Percentiles rank a stretch among this genome's conserved stretches.
phyloP scores from a whole-genome alignment of 2,888 invertebrate genomes.

The Lepidochrysops patricia region DNA sequence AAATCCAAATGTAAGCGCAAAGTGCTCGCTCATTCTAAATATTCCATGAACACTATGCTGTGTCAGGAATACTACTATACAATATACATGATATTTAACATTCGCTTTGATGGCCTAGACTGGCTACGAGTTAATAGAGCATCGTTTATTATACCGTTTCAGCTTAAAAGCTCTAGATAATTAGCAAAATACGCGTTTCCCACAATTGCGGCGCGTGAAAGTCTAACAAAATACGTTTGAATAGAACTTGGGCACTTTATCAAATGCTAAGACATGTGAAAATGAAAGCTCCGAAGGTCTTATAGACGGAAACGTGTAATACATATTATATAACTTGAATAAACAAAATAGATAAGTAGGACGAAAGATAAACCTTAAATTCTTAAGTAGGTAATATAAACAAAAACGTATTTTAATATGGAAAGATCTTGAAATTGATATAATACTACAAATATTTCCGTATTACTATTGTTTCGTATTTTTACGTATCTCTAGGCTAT shows the following conservation, averaged over 20 bases:
- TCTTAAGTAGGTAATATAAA: too few species aligned
- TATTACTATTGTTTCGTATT: neutral
- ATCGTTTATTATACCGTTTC: neutral
- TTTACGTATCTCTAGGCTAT: neutral
- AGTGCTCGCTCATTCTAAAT: neutral
- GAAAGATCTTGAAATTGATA: neutral
- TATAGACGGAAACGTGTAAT: neutral
- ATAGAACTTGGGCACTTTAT: constrained; percentile 1
- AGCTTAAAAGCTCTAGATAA: neutral
- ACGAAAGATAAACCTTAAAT: neutral
- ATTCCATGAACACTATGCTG: neutral
- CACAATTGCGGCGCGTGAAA: neutral
- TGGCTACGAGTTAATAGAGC: neutral
- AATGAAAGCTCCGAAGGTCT: neutral
- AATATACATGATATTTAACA: neutral
- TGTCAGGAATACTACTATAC: too few species aligned
- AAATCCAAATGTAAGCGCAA: neutral
- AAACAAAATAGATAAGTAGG: too few species aligned
- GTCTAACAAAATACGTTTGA: neutral
- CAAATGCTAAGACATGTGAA: neutral
- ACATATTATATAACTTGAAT: neutral
- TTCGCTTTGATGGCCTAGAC: neutral
- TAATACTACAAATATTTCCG: neutral
- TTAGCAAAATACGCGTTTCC: neutral
- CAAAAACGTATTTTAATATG: too few species aligned